These are phyloP conservation scores for Athene noctua DNA, from an alignment of 2,113 vertebrate species.

Conservation along the genomic window DNA sequence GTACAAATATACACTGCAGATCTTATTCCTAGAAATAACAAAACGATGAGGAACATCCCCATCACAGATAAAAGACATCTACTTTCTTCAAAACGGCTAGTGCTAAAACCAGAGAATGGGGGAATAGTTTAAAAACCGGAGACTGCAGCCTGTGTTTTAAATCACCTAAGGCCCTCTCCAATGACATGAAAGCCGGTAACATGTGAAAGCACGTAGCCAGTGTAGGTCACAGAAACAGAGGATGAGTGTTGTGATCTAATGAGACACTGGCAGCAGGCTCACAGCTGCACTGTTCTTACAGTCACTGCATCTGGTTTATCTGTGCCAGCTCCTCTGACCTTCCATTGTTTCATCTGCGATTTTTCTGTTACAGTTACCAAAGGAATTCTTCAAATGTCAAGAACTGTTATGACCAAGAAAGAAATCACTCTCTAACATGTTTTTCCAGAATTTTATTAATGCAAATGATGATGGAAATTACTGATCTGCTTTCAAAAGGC, in stretches of 20 bases:
- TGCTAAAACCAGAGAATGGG: neutral
- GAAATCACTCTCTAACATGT: neutral
- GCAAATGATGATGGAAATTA: neutral
- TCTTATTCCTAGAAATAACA: neutral
- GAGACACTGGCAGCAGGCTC: neutral
- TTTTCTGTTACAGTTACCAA: neutral
- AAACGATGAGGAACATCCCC: neutral
- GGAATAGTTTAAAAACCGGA: neutral
- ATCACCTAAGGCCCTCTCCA: neutral
- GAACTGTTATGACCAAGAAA: neutral
- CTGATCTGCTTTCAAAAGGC: constrained; percentile 1
- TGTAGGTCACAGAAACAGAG: neutral
- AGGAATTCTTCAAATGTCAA: constrained; percentile 2
- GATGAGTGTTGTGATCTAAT: neutral
- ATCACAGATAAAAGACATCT: neutral
- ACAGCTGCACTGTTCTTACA: neutral
- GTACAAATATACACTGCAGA: neutral
- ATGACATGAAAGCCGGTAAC: neutral
- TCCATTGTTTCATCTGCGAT: neutral
- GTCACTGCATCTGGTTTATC: neutral
- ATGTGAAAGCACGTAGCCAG: neutral
- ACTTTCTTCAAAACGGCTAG: neutral
- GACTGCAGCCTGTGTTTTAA: neutral
- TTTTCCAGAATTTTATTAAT: neutral
- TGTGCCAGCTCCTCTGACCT: neutral